Evolutionary conservation across 2,113 vertebrate species (phyloP), one percentile per base, ranked within the genome.

Genomic region (Eulemur macaco): DNA sequence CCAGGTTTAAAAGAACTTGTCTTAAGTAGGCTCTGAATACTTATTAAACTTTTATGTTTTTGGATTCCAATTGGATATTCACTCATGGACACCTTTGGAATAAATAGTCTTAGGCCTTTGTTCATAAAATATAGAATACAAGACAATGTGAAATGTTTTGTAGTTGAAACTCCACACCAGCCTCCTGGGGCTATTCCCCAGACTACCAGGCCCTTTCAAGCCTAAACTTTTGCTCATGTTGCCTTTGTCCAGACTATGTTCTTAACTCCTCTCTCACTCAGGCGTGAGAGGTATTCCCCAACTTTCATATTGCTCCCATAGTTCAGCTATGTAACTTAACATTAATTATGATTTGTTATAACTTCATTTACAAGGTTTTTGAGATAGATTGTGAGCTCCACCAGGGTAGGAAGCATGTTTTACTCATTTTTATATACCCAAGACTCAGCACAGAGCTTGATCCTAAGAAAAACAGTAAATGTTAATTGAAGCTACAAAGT

Each of bases 291-390:
- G n/a, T 34, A 60, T 54, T 89, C 68, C 29, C 15, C 47, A 60
- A 8, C 58, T 23, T 96, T 52, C 80, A 50, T 56, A 7, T 50
- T 78, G 37, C 29, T 86, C 5, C 68, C 58, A 42, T 73, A 17
- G 39, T 94, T 34, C n/a, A 89, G 3, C 0, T 83, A 6, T 42
- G 21, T 89, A 84, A 68, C 47, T 89, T 71, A 54, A 17, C 6
- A 21, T 76, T 94, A 66, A 77, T 88, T 77, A 29, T 39, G 3
- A n/a, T 90, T 80, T 94, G 29, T 66, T 25, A 45, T 84, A 86
- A 45, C 21, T 66, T 94, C 42, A 81, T 91, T 92, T 88, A 47
- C 5, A 85, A 60, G 21, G 77, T 91, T 96, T 91, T 96, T 60
- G 11, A 88, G 34, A 11, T 58, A 76, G 34, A 13, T 83, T 91